Conservation (phyloP, 2,888 invertebrate genomes). For the Gymnoscelis rufifasciata region DNA sequence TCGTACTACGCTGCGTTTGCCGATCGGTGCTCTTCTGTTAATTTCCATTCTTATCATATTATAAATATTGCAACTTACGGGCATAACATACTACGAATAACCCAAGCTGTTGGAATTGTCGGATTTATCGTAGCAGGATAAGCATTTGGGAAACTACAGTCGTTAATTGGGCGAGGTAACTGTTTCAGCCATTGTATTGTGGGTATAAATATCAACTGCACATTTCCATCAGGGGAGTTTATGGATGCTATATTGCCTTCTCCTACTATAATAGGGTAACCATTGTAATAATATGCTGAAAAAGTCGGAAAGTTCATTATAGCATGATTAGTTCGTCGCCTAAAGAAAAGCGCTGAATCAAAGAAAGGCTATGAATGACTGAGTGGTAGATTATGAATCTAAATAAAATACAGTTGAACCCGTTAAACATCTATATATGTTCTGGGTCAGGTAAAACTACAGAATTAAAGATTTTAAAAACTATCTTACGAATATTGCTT, state of each 20-base stretch:
- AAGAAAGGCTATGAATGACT: no score
- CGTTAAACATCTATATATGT: no score
- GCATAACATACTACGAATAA: slow-evolving; percentile 50
- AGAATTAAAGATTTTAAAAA: background rate
- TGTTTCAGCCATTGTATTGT: slow-evolving; percentile 35
- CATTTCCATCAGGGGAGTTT: slow-evolving; percentile 53
- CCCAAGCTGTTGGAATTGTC: slow-evolving; percentile 39
- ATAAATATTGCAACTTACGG: slow-evolving; percentile 59
- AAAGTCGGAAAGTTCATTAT: background rate
- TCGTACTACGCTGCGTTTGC: no score
- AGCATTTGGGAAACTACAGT: background rate
- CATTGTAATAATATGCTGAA: slow-evolving; percentile 23
- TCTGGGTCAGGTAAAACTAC: no score
- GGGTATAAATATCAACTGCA: slow-evolving; percentile 58
- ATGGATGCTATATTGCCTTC: slow-evolving; percentile 61
- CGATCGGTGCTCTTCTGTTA: no score
- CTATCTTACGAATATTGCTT: slow-evolving; percentile 28
- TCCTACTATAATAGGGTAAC: slow-evolving; percentile 48
- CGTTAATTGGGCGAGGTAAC: slow-evolving; percentile 12
- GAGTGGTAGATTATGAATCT: no score
- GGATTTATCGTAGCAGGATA: no score
- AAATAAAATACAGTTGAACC: no score
- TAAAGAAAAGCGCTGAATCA: no score
- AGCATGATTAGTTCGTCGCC: no score
- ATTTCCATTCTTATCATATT: no score